Conservation (phyloP, 2,888 invertebrate species). For the Agrotis exclamationis region DNA sequence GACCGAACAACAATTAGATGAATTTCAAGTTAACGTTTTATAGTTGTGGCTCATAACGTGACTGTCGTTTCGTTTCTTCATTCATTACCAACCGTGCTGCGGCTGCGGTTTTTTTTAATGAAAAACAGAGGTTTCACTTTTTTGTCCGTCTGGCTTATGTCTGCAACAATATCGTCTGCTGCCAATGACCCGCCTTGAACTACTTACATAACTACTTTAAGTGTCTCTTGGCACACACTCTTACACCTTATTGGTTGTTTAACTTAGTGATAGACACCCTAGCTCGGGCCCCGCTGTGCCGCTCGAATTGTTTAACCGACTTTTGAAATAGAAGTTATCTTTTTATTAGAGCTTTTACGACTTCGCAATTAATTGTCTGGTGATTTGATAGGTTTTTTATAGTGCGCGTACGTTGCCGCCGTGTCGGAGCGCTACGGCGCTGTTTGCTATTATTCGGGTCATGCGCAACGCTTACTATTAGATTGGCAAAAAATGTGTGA, state of each 20-base stretch:
- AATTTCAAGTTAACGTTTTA: slow-evolving; percentile 46
- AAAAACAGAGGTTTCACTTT: slow-evolving; percentile 89
- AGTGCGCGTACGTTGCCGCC: slow-evolving; percentile 38
- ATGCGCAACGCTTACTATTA: slow-evolving; percentile 52
- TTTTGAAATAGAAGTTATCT: slow-evolving; percentile 57
- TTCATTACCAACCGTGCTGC: slow-evolving; percentile 62
- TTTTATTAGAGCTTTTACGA: slow-evolving; percentile 62
- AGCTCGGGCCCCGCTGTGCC: slow-evolving; percentile 66
- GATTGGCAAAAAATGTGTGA: slow-evolving; percentile 58
- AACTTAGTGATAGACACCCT: slow-evolving; percentile 65
- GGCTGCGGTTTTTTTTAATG: slow-evolving; percentile 68
- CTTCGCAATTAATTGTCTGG: slow-evolving; percentile 58
- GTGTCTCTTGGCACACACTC: slow-evolving; percentile 70
- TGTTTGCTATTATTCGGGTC: slow-evolving; percentile 54
- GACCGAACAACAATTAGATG: slow-evolving; percentile 40
- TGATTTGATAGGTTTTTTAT: slow-evolving; percentile 59
- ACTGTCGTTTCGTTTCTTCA: slow-evolving; percentile 62
- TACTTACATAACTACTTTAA: slow-evolving; percentile 82
- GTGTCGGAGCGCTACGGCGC: slow-evolving; percentile 21
- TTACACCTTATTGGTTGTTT: slow-evolving; percentile 70
- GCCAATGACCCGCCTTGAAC: slow-evolving; percentile 90
- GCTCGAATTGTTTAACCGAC: slow-evolving; percentile 57
- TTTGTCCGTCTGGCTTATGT: slow-evolving; percentile 88
- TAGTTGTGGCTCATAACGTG: slow-evolving; percentile 47
- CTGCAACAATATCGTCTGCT: slow-evolving; percentile 83